Evolutionary conservation across 2,113 vertebrate genomes (phyloP).

Genomic region (Platichthys stellatus): DNA sequence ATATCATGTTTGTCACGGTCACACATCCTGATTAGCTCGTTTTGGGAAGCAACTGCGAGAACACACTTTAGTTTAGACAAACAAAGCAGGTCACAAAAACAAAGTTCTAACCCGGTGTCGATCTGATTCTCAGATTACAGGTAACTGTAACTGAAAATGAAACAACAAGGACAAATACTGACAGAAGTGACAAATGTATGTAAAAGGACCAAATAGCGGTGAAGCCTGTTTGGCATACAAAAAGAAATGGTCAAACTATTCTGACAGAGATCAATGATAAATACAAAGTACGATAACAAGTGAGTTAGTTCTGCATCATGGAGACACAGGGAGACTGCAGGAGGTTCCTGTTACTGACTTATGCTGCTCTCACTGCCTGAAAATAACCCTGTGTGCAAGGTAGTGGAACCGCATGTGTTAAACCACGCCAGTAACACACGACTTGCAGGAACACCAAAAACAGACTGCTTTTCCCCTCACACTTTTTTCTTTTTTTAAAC

Average conservation of each 20-base stretch:
- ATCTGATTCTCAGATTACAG: slow-evolving; percentile 19
- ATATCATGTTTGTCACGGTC: slow-evolving; percentile 77
- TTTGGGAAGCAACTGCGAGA: slow-evolving; percentile 81
- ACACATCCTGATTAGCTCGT: slow-evolving; percentile 84
- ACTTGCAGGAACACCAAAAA: slow-evolving; percentile 67
- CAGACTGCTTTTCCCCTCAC: slow-evolving; percentile 54
- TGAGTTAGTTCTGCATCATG: slow-evolving; percentile 47
- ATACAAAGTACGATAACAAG: slow-evolving; percentile 16
- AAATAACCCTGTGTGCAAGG: slow-evolving; percentile 73
- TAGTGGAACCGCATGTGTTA: slow-evolving; percentile 71
- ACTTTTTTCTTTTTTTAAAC: slow-evolving; percentile 4
- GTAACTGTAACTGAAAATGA: background rate
- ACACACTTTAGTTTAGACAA: slow-evolving; percentile 56
- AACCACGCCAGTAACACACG: slow-evolving; percentile 62
- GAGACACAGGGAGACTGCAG: slow-evolving; percentile 56
- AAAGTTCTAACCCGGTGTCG: slow-evolving; percentile 1
- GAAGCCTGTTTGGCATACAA: background rate
- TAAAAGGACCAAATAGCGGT: background rate
- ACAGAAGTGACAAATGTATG: background rate
- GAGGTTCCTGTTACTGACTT: slow-evolving; percentile 74
- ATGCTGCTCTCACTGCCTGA: slow-evolving; percentile 72
- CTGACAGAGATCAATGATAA: slow-evolving; percentile 9
- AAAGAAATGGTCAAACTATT: background rate
- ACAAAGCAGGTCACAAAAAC: slow-evolving; percentile 62
- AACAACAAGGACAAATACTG: background rate